Evolutionary conservation across 2,888 invertebrate genomes (phyloP), one percentile per base, ranked within the genome.

Genomic region (Cheilosia vulpina): DNA sequence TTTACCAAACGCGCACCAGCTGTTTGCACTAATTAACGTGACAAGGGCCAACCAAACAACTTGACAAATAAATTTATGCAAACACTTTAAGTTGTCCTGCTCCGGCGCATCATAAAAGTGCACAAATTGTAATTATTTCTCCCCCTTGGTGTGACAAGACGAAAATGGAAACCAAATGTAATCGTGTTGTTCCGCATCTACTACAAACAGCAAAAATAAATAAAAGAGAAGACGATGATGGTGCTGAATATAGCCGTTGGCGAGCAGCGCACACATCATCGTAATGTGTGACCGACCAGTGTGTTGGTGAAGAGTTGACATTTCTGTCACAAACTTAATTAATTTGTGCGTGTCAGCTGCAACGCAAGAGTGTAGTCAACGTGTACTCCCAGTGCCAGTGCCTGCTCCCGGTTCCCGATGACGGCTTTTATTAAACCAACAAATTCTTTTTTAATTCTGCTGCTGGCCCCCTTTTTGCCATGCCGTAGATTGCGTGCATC

Each of bases 321-420:
- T 62, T 73, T 73, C 80, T 73, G 80, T 80, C 80, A 60, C 80
- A 73, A 73, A 80, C 66, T 80, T 80, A 73, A 80, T 80, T 80
- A 80, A 80, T 73, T 73, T 80, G 66, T 80, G 80, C 73, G 73
- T 80, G 80, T 80, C 80, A 80, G 73, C 80, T 80, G 73, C 80
- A 80, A 60, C 60, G 55, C 66, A 80, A 80, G 68, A 62, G 73
- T 66, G 73, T 68, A 80, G 73, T 80, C 80, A 73, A 68, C 68
- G 66, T 73, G 53, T 47, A 60, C 60, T 73, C 17, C 45, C n/a
- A 41, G 19, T 24, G 52, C 50, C 58, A 53, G 34, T 21, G 43
- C 31, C 53, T 45, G 71, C 27, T 53, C 76, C 66, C 43, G 31
- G 31, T 50, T 58, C 58, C 43, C 45, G 17, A 47, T 38, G 38